Conservation (phyloP, 1,140 invertebrate species). For the Teleogryllus occipitalis region DNA sequence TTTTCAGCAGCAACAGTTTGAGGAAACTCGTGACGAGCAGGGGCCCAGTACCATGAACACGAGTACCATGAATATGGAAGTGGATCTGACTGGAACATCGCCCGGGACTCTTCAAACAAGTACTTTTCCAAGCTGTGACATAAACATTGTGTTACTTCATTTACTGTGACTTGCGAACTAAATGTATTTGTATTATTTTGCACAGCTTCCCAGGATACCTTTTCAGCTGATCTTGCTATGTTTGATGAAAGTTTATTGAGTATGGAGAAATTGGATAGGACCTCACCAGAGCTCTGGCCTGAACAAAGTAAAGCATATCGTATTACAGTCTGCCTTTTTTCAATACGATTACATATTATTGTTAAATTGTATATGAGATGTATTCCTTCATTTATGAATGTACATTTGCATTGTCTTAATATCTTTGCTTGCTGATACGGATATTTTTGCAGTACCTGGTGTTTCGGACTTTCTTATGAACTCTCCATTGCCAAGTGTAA, state of each 20-base stretch:
- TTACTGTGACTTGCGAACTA: neutral
- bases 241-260: constrained; percentile 65
- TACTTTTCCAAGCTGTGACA: neutral
- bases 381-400: too few species aligned
- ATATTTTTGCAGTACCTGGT: constrained; percentile 54
- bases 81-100: neutral
- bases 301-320: constrained; percentile 68
- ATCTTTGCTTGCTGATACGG: too few species aligned
- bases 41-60: neutral
- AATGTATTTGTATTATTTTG: neutral
- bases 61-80: neutral
- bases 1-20: too few species aligned
- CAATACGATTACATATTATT: too few species aligned
- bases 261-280: constrained; percentile 78
- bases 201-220: neutral
- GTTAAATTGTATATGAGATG: too few species aligned
- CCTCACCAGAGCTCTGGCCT: constrained; percentile 88
- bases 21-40: too few species aligned
- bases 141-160: neutral
- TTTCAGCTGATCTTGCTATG: neutral
- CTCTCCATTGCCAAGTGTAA: constrained; percentile 40
- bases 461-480: constrained; percentile 57
- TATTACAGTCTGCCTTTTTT: too few species aligned
- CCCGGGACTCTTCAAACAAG: neutral
- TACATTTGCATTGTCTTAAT: too few species aligned